Evolutionary conservation across 2,113 vertebrate species (phyloP).

Genomic region (Oophaga pumilio): DNA sequence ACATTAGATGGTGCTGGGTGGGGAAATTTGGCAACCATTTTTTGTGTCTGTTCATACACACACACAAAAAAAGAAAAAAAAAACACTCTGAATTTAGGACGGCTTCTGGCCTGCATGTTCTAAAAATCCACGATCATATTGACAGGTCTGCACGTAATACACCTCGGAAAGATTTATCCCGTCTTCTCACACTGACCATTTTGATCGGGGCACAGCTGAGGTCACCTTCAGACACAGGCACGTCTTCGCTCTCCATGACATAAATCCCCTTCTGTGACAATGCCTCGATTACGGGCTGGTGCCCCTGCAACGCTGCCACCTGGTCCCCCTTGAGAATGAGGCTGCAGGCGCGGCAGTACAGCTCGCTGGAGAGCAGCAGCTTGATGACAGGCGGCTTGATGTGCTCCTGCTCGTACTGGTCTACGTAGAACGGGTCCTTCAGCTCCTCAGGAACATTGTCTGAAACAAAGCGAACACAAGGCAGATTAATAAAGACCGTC

Average conservation of each 20-base stretch:
- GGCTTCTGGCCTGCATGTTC: neutral
- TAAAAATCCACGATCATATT: neutral
- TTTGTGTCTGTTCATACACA: too few relatives aligned
- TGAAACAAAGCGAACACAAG: constrained; percentile 57
- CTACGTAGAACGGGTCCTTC: constrained; percentile 90
- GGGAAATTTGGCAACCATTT: too few relatives aligned
- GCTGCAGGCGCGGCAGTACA: constrained; percentile 89
- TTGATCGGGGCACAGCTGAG: constrained; percentile 86
- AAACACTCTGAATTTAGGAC: neutral
- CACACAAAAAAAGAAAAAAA: neutral
- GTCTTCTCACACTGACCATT: constrained; percentile 77
- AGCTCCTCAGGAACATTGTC: constrained; percentile 91
- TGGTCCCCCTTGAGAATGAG: constrained; percentile 89
- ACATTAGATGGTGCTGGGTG: too few relatives aligned
- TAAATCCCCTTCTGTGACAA: constrained; percentile 89
- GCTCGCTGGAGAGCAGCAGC: constrained; percentile 87
- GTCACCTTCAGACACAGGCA: constrained; percentile 83
- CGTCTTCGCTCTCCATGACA: constrained; percentile 87
- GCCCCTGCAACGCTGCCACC: constrained; percentile 80
- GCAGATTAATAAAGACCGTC: neutral
- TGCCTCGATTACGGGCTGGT: constrained; percentile 88
- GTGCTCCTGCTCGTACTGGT: constrained; percentile 96
- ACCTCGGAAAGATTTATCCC: neutral
- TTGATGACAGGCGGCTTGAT: constrained; percentile 89
- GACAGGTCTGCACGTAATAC: neutral